Evolutionary conservation across 2,888 invertebrate genomes (phyloP), one percentile per base, ranked within the genome.

Genomic region (Kryphioiulus occultus): DNA sequence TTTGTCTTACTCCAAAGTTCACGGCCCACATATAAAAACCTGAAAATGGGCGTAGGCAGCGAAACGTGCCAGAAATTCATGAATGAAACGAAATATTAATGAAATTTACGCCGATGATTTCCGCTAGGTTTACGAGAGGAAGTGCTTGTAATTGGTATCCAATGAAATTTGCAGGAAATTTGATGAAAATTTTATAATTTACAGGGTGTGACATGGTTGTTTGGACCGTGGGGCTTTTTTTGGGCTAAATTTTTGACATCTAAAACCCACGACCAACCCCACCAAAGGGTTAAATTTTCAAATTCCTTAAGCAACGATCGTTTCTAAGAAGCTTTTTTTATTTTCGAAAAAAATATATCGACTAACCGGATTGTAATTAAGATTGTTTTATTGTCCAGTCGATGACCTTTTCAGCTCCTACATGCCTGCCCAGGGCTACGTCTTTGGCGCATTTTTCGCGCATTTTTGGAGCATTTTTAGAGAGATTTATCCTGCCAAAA

Each of bases 71-170:
- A 78, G 78, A 78, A 78, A 78, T 78, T 78, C 78, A 78, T 78
- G 78, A 78, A 78, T 78, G 78, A 78, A 78, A 78, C 78, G 26
- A 78, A 78, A 78, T 78, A 78, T 78, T 78, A 78, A 78, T 78
- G 78, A 78, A 78, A 78, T 78, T 78, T 78, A 78, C 78, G 78
- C 78, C 30, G 15, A 30, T 26, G 78, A 78, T 78, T 78, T 78
- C 15, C 22, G 30, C 30, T 78, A 15, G 22, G 30, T 53, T 78
- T 26, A 78, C 78, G 10, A 12, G 78, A 78, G 30, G 78, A 78
- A 78, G 30, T 15, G n/a, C 10, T 68, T 68, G 26, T 12, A 22
- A 30, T 68, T 26, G 22, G 26, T 22, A 7, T 26, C 22, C n/a
- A 22, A 22, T 68, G 68, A 26, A 68, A 68, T 68, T 68, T 22